These are phyloP conservation scores for Megaceryle alcyon DNA, from an alignment of 2,797 vertebrate species.

Conservation along the genomic window DNA sequence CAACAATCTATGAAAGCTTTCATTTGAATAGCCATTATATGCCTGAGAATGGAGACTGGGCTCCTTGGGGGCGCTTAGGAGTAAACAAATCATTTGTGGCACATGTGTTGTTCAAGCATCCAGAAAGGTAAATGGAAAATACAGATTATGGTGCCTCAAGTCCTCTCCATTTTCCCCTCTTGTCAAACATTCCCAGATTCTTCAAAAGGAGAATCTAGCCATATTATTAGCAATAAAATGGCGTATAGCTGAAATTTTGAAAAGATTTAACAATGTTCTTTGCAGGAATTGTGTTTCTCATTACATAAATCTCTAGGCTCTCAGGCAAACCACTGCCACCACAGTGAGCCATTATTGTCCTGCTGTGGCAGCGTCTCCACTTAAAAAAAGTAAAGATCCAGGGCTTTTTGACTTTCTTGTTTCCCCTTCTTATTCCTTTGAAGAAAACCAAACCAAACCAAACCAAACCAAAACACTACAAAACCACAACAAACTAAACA, in stretches of 20 bases:
- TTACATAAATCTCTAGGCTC: slow-evolving; percentile 73
- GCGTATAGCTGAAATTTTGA: slow-evolving; percentile 59
- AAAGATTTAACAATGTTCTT: slow-evolving; percentile 53
- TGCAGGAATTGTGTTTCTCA: slow-evolving; percentile 62
- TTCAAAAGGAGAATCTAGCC: slow-evolving; percentile 65
- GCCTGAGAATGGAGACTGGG: slow-evolving; percentile 3
- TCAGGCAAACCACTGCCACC: slow-evolving; percentile 46
- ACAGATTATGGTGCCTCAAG: slow-evolving; percentile 48
- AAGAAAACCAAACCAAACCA: neutral
- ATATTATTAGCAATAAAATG: slow-evolving; percentile 72
- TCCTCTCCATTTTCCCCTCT: slow-evolving; percentile 47
- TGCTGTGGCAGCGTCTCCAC: slow-evolving; percentile 60
- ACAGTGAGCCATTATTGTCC: slow-evolving; percentile 46
- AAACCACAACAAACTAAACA: slow-evolving; percentile 1
- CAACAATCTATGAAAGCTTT: slow-evolving; percentile 52
- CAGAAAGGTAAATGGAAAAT: slow-evolving; percentile 61
- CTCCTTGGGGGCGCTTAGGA: slow-evolving; percentile 20
- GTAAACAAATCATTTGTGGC: slow-evolving; percentile 67
- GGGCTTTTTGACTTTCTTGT: slow-evolving; percentile 27
- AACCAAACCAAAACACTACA: neutral
- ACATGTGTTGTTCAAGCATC: slow-evolving; percentile 43
- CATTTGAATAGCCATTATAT: slow-evolving; percentile 48
- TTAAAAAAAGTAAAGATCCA: slow-evolving; percentile 55
- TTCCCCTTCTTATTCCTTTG: slow-evolving; percentile 13
- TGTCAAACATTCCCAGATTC: slow-evolving; percentile 63